Conservation (phyloP, 2,113 vertebrate genomes). For the Lathamus discolor region DNA sequence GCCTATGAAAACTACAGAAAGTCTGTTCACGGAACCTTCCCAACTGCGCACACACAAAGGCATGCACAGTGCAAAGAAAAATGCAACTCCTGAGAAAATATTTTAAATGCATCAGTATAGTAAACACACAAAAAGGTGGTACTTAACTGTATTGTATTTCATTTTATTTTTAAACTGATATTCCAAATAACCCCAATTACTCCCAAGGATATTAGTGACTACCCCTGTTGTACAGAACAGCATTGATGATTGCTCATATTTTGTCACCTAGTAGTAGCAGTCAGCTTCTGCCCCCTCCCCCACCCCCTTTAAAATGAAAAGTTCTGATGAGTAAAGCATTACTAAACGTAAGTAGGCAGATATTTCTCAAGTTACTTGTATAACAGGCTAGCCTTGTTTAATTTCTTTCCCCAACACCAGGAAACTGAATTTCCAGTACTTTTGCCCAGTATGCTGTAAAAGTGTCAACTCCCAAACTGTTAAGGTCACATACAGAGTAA, state of each 20-base stretch:
- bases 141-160: not conserved
- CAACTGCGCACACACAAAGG: not conserved
- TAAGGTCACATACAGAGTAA: not conserved
- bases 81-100: not conserved
- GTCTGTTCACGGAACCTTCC: not conserved
- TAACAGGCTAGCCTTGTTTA: not conserved
- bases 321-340: not conserved
- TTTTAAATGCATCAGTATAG: not conserved
- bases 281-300: not conserved
- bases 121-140: not conserved
- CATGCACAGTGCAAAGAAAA: not conserved
- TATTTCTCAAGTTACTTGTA: not conserved
- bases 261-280: not conserved
- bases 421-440: slow-evolving; percentile 27
- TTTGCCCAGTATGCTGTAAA: slow-evolving; percentile 2
- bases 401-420: not conserved
- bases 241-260: not conserved
- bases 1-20: not conserved
- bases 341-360: not conserved
- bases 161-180: not conserved
- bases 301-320: not conserved
- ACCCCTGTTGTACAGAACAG: not conserved
- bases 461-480: not conserved
- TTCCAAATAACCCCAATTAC: not conserved
- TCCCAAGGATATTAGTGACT: not conserved